Evolutionary conservation across 2,888 invertebrate species (phyloP), one percentile per base, ranked within the genome.

Genomic region (Petrolisthes cinctipes): DNA sequence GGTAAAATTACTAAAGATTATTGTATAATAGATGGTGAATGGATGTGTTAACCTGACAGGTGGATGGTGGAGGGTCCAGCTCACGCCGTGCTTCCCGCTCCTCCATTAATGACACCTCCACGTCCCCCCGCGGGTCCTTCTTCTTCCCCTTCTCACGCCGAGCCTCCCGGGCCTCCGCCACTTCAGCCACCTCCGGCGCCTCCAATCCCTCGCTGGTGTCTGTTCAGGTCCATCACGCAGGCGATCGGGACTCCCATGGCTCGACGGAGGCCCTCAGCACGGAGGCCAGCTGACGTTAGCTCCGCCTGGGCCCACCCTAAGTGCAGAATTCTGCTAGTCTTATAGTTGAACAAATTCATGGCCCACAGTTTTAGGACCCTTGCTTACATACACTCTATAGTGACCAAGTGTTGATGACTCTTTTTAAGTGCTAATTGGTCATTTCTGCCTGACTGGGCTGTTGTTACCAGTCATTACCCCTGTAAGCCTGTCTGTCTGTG

Each of bases 91-190:
- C 88, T 83, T 90, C 90, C 79, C 86, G 89, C 61, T 81, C 90
- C 61, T 90, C 90, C 37, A 85, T 90, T 53, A 90, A 90, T 76
- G 90, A 89, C 83, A 83, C 85, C 51, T 85, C 90, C 79, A 89
- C 90, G 76, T 90, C 90, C 83, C 90, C 90, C 73, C 87, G 87
- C 71, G 90, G 90, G 75, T 90, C 90, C 85, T 88, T 90, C 89
- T 90, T 90, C 89, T 87, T 90, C 76, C 89, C 90, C 61, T 73
- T 89, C 80, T 90, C 90, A 78, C 88, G 90, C 75, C 83, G 90
- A 37, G 90, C 90, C 66, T 90, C 90, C 14, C 80, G 88, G 86
- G 89, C 87, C 85, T 90, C 90, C 66, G 90, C 89, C 61, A 82
- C 85, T 79, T 87, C 90, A 79, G 90, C 85, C 86, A 90, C 71